Base-by-base conservation (phyloP, 2,113 vertebrate species). In the Chrysochloris asiatica region DNA sequence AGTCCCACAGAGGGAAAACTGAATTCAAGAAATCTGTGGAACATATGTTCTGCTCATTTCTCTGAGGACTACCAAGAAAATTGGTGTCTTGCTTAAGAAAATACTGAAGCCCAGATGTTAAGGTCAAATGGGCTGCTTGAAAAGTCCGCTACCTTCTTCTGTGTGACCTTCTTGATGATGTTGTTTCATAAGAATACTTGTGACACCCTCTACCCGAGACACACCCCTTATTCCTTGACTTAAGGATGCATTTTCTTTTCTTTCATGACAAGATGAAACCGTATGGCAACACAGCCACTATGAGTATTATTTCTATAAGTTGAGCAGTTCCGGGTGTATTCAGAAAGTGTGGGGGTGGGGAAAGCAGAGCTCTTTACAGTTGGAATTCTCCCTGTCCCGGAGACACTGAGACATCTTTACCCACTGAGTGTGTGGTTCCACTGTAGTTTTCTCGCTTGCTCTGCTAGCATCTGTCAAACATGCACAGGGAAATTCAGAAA, bases 11-110 rank as follows among this genome's bases (percentile, higher is more conserved):
- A 0, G 11, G 78, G 33, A 59, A 86, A 87, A 79, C 54, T 71
- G 38, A 38, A 50, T 87, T 94, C 88, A 84, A 61, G 88, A 95
- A 96, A 96, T 97, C 92, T 97, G 95, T 81, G 79, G 45, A 95
- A 78, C 95, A 93, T 56, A 54, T 96, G 96, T 85, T 92, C 71
- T 77, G 38, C 47, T 91, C 56, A 54, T 67, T 71, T 54, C 75
- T 71, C 56, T 61, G 63, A 89, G 73, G 77, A 48, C 59, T 72
- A 43, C 47, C 45, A 36, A 43, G 71, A 50, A 79, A 24, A 76
- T 22, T n/a, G 12, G n/a, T 8, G 30, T 41, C 48, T 81, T 48
- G 72, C 71, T 79, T 52, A 69, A 6, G 38, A 26, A 86, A 38
- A 61, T 30, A 48, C 30, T 0, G 21, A 80, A 41, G 24, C 24